These are phyloP conservation scores for Linyphia triangularis DNA, from an alignment of 2,888 invertebrate species.

Conservation along the genomic window DNA sequence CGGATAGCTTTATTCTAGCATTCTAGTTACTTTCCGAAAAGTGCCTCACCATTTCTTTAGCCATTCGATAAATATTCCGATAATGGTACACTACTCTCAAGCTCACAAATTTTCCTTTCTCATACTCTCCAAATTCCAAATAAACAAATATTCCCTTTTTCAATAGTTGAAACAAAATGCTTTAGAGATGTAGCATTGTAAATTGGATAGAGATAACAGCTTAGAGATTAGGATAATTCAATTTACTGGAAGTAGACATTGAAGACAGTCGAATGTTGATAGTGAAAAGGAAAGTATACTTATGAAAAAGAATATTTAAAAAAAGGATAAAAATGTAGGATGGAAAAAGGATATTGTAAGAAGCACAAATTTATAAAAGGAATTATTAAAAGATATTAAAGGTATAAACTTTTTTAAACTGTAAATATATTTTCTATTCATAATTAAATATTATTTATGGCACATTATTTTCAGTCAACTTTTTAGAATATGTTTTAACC, in stretches of 20 bases:
- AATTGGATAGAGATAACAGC: background rate
- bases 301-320: background rate
- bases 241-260: background rate
- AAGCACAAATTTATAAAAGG: no score
- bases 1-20: no score
- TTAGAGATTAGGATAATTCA: background rate
- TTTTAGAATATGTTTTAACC: no score
- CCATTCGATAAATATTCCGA: background rate
- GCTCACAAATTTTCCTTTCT: background rate
- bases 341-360: no score
- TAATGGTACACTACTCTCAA: background rate
- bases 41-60: background rate
- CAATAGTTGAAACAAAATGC: background rate
- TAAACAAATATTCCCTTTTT: background rate
- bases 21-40: no score
- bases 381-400: no score
- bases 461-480: no score
- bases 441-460: no score
- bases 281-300: background rate
- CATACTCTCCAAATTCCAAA: background rate
- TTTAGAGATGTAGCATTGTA: background rate
- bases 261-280: background rate
- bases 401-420: no score
- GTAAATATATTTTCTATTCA: no score
- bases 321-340: no score